Conservation (phyloP, 2,888 invertebrate species). For the Xestia xanthographa region DNA sequence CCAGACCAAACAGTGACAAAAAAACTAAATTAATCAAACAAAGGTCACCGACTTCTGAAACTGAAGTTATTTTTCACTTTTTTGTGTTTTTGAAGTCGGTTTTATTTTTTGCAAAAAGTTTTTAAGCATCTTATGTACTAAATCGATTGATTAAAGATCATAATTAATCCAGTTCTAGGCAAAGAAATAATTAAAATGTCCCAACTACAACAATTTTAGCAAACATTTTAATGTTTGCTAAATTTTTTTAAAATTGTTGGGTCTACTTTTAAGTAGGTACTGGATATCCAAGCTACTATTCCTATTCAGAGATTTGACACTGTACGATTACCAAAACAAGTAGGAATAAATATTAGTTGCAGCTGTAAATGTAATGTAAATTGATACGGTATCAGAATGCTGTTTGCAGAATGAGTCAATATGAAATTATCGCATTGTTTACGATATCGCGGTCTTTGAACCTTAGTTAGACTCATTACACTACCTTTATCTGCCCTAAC, state of each 20-base stretch:
- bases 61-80: too few species aligned
- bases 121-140: not conserved
- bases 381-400: conserved; percentile 31
- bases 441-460: conserved; percentile 36
- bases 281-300: not conserved
- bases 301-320: not conserved
- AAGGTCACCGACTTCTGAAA: too few species aligned
- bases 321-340: not conserved
- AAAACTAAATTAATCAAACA: too few species aligned
- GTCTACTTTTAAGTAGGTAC: too few species aligned
- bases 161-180: not conserved
- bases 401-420: conserved; percentile 46
- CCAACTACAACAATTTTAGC: too few species aligned
- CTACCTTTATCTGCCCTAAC: not conserved
- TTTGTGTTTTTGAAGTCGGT: too few species aligned
- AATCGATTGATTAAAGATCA: not conserved
- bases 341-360: not conserved
- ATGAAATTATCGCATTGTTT: conserved; percentile 35
- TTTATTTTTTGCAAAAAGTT: too few species aligned
- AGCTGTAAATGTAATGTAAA: conserved; percentile 16
- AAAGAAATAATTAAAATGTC: not conserved
- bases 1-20: too few species aligned
- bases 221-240: too few species aligned
- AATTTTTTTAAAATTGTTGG: too few species aligned
- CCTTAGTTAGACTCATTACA: conserved; percentile 16